Conservation (phyloP, 2,113 vertebrate genomes). For the Chitala chitala region DNA sequence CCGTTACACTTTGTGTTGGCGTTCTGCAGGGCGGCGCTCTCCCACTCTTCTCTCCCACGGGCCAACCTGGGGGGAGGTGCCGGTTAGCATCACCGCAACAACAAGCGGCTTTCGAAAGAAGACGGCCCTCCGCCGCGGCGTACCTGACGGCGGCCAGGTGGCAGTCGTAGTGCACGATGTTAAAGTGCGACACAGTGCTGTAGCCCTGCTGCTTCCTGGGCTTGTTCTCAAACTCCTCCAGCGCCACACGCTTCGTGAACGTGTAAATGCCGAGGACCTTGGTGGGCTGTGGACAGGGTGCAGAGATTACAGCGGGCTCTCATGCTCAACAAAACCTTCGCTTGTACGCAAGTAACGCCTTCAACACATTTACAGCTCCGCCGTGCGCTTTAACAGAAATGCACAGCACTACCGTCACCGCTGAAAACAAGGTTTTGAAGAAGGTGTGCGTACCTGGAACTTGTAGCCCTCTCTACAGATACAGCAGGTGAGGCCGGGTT, state of each 20-base stretch:
- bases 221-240: constrained; percentile 95
- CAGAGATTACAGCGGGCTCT: neutral
- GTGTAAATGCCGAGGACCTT: constrained; percentile 97
- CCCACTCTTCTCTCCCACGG: constrained; percentile 94
- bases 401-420: too few species aligned
- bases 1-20: constrained; percentile 99
- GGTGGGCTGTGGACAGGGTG: constrained; percentile 68
- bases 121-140: rapidly evolving
- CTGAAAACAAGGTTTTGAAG: neutral
- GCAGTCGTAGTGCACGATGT: constrained; percentile 99
- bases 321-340: neutral
- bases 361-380: neutral
- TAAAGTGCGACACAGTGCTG: constrained; percentile 99
- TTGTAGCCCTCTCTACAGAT: constrained; percentile 98
- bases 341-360: neutral
- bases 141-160: constrained; percentile 95
- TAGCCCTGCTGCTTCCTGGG: constrained; percentile 96
- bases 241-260: constrained; percentile 89
- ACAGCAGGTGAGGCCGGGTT: constrained; percentile 93
- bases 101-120: neutral
- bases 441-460: constrained; percentile 76
- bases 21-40: constrained; percentile 93
- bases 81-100: neutral
- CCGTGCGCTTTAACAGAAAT: neutral
- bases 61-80: constrained; percentile 67